Percentiles rank a stretch among this genome's conserved stretches.
Evolutionary conservation across 2,113 vertebrate species (phyloP).

Genomic region (Hystrix brachyura): DNA sequence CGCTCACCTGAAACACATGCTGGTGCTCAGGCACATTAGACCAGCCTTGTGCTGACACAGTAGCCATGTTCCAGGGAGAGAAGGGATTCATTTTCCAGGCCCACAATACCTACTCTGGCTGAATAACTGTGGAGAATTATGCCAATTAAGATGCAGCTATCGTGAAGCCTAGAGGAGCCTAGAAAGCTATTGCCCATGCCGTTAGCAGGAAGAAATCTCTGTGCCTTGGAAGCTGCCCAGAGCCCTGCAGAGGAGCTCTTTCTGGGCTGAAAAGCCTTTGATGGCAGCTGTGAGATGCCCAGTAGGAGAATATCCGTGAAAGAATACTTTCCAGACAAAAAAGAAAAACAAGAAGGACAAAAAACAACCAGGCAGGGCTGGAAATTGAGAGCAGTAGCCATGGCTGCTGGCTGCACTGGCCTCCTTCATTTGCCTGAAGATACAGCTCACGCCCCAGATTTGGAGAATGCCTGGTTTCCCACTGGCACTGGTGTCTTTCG

Average conservation of each 20-base stretch:
- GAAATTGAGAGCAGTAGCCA: conserved; percentile 91
- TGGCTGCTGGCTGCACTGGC: conserved; percentile 93
- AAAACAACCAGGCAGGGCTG: conserved; percentile 86
- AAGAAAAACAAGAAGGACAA: conserved; percentile 94
- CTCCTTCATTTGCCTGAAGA: conserved; percentile 93
- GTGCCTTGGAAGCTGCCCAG: conserved; percentile 93
- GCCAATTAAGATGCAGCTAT: conserved; percentile 94
- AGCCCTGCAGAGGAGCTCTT: conserved; percentile 91
- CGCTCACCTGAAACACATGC: conserved; percentile 88
- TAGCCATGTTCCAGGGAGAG: conserved; percentile 93
- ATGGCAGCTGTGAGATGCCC: conserved; percentile 90
- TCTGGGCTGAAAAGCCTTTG: conserved; percentile 81
- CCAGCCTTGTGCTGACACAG: conserved; percentile 84
- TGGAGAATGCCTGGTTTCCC: conserved; percentile 93
- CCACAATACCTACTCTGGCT: conserved; percentile 91
- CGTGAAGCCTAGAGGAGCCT: conserved; percentile 92
- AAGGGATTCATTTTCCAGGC: conserved; percentile 93
- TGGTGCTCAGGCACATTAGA: conserved; percentile 73
- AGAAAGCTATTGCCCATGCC: conserved; percentile 93
- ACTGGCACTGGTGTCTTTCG: conserved; percentile 95
- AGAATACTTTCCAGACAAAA: conserved; percentile 82
- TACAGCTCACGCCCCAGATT: conserved; percentile 91
- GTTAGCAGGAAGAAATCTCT: conserved; percentile 95
- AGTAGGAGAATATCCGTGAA: conserved; percentile 86
- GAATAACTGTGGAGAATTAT: conserved; percentile 94